Conservation (phyloP, 2,113 vertebrate genomes). For the Corvus hawaiiensis region DNA sequence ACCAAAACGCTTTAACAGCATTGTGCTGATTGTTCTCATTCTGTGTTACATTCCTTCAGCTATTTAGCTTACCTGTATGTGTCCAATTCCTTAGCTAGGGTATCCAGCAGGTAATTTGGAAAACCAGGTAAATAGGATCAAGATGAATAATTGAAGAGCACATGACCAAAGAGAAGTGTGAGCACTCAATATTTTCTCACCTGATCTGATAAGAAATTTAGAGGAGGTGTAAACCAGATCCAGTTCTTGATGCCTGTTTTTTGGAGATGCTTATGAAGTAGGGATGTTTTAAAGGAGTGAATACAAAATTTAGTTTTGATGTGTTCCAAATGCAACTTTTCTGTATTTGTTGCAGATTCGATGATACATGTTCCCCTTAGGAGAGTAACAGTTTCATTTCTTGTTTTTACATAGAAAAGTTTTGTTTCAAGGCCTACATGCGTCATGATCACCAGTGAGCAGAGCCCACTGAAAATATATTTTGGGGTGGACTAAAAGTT, state of each 20-base stretch:
- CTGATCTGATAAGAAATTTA: not conserved
- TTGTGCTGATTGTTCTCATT: not conserved
- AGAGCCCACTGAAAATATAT: not conserved
- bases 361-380: not conserved
- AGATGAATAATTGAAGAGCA: not conserved
- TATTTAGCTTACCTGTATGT: not conserved
- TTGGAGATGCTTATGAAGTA: not conserved
- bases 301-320: not conserved
- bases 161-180: not conserved
- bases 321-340: not conserved
- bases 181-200: not conserved
- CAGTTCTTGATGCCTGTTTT: not conserved
- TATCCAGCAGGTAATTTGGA: not conserved
- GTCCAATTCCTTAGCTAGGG: not conserved
- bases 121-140: not conserved
- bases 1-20: fast-evolving
- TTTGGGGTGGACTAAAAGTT: not conserved
- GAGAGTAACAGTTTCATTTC: not conserved
- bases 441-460: not conserved
- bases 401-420: not conserved
- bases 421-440: not conserved
- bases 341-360: not conserved
- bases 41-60: not conserved
- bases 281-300: not conserved
- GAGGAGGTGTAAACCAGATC: not conserved